Evolutionary conservation across 2,888 invertebrate genomes (phyloP).

Genomic region (Harpalus rubripes): DNA sequence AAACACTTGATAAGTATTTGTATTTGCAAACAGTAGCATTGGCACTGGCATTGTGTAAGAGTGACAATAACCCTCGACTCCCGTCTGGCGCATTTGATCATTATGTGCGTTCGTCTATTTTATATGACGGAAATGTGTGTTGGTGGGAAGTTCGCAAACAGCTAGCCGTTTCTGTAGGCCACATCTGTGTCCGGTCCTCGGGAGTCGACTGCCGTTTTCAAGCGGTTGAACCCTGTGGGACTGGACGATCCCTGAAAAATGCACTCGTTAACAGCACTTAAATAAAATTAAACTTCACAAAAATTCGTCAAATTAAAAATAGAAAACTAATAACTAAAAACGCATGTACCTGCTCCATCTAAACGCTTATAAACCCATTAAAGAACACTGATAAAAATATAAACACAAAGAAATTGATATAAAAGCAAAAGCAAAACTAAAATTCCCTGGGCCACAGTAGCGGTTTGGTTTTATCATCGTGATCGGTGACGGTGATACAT

Average conservation of each 20-base stretch:
- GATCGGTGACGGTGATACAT: no score
- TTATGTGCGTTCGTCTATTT: conserved; percentile 12
- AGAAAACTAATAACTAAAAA: conserved; percentile 20
- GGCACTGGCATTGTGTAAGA: neutral
- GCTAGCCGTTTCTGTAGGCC: conserved; percentile 86
- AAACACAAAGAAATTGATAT: conserved; percentile 14
- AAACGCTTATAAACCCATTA: conserved; percentile 26
- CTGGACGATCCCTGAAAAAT: conserved; percentile 66
- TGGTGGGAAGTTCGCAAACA: conserved; percentile 79
- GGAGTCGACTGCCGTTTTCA: conserved; percentile 74
- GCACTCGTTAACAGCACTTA: conserved; percentile 65
- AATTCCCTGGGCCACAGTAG: conserved; percentile 54
- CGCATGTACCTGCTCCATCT: conserved; percentile 33
- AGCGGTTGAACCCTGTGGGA: conserved; percentile 64
- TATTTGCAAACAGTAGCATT: neutral
- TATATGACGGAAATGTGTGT: conserved; percentile 66
- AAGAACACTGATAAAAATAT: neutral
- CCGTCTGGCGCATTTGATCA: conserved; percentile 8
- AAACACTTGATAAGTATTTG: no score
- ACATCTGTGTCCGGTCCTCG: conserved; percentile 77
- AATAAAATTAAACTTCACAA: conserved; percentile 43
- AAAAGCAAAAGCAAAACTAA: conserved; percentile 33
- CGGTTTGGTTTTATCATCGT: conserved; percentile 27
- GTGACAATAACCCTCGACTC: neutral
- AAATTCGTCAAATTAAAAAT: conserved; percentile 15